Evolutionary conservation across 2,888 invertebrate genomes (phyloP).

Genomic region (Synanthedon tipuliformis): DNA sequence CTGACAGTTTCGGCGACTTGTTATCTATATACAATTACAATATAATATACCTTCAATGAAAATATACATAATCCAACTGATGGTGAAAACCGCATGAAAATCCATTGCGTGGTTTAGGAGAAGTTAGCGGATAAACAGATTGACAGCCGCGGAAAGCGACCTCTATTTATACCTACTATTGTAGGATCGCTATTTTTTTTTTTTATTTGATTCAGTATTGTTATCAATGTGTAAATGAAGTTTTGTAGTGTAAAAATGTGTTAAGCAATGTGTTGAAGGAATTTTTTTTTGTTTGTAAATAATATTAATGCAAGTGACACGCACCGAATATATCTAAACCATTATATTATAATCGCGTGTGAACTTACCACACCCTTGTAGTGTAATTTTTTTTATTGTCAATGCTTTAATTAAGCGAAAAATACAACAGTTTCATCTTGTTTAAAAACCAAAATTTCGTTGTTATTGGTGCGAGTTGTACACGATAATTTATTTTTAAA

Average conservation of each 20-base stretch:
- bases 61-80: no score
- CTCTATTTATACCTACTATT: no score
- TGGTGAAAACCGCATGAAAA: no score
- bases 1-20: no score
- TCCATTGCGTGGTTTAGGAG: no score
- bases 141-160: no score
- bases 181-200: no score
- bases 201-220: no score
- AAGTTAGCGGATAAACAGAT: no score
- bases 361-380: background rate
- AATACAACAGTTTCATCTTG: slow-evolving; percentile 50
- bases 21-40: no score
- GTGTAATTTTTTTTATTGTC: slow-evolving; percentile 1
- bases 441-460: slow-evolving; percentile 65
- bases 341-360: background rate
- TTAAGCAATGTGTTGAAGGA: background rate
- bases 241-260: background rate
- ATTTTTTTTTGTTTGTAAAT: background rate
- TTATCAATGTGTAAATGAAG: background rate
- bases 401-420: slow-evolving; percentile 59
- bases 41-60: no score
- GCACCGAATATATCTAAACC: background rate
- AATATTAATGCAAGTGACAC: background rate
- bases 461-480: slow-evolving; percentile 69
- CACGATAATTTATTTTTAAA: slow-evolving; percentile 70